phyloP scores from a whole-genome alignment of 2,113 vertebrate genomes.

The Microcebus lehilahytsara region DNA sequence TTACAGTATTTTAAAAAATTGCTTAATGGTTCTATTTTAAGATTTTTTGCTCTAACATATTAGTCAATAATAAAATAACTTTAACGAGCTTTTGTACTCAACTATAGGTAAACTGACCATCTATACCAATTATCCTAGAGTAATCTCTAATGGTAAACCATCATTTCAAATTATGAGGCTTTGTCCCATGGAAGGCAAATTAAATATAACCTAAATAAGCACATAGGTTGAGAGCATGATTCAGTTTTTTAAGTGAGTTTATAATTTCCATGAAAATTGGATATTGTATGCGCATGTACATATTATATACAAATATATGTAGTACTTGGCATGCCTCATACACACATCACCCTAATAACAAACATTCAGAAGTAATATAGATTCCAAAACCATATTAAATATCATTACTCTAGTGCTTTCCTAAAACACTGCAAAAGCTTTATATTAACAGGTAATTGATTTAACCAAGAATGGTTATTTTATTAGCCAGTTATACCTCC shows the following conservation, averaged over 20 bases:
- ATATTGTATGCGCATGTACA: not conserved
- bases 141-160: not conserved
- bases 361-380: constrained; percentile 13
- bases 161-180: not conserved
- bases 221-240: not conserved
- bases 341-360: not conserved
- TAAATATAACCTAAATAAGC: not conserved
- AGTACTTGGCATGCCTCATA: not conserved
- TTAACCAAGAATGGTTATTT: constrained; percentile 29
- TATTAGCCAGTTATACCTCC: constrained; percentile 81
- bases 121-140: not conserved
- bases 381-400: not conserved
- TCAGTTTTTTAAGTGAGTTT: not conserved
- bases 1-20: constrained; percentile 5
- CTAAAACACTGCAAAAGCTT: not conserved
- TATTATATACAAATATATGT: not conserved
- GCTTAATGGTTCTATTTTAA: not conserved
- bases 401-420: not conserved
- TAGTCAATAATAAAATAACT: constrained; percentile 25
- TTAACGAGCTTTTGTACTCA: constrained; percentile 3
- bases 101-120: not conserved
- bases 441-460: constrained; percentile 27
- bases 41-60: not conserved
- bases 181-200: not conserved
- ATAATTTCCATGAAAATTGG: not conserved